phyloP scores from a whole-genome alignment of 1,140 invertebrate genomes.

The Piezodorus guildinii region DNA sequence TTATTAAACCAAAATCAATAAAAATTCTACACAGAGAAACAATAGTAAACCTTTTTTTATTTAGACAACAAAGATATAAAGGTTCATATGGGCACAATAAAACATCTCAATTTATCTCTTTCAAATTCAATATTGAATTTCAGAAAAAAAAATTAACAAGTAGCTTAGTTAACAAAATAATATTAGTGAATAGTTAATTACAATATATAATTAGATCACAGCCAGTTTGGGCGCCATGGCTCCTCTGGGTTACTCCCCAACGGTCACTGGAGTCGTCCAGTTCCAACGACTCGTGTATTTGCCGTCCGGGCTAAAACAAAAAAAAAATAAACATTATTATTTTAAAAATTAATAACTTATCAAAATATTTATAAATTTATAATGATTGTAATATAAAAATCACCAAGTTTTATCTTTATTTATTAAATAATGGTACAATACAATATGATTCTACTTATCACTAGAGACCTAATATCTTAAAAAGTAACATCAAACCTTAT shows the following conservation, averaged over 20 bases:
- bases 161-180: not conserved
- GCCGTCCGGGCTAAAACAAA: conserved; percentile 3
- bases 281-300: conserved; percentile 7
- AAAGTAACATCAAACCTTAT: too few species aligned
- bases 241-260: not conserved
- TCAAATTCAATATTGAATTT: not conserved
- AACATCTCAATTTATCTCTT: conserved; percentile 1
- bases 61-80: conserved; percentile 2
- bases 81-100: not conserved
- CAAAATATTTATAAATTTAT: too few species aligned
- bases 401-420: too few species aligned
- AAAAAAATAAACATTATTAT: not conserved
- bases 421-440: too few species aligned
- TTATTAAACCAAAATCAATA: conserved; percentile 1
- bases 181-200: not conserved
- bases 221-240: not conserved
- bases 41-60: conserved; percentile 1
- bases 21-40: not conserved
- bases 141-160: not conserved
- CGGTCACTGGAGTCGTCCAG: conserved; percentile 2
- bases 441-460: too few species aligned
- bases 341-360: not conserved
- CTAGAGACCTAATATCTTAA: too few species aligned
- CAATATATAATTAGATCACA: conserved; percentile 1
- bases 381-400: too few species aligned